Evolutionary conservation across 2,797 vertebrate genomes (phyloP).

Genomic region (Sebastes taczanowskii): DNA sequence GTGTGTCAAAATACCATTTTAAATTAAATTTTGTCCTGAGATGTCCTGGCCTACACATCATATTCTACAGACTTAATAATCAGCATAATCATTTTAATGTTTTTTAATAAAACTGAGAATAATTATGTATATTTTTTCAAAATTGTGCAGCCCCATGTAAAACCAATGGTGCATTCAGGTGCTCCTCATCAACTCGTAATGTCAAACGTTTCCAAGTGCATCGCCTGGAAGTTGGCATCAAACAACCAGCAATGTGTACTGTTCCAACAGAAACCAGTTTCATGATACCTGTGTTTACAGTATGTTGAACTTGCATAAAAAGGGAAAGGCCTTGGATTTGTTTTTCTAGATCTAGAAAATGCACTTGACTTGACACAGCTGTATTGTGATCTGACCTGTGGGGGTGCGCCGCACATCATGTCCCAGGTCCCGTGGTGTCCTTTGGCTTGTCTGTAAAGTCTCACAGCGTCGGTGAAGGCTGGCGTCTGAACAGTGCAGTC

Average conservation of each 20-base stretch:
- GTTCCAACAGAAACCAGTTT: not conserved
- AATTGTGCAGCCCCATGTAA: too few species aligned
- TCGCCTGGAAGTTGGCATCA: not conserved
- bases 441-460: constrained; percentile 89
- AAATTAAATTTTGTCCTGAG: rapidly evolving
- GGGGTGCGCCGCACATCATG: constrained; percentile 92
- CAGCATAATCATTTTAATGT: too few species aligned
- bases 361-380: not conserved
- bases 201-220: not conserved
- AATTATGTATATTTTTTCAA: too few species aligned
- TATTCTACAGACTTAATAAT: too few species aligned
- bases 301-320: not conserved
- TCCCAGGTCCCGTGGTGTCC: constrained; percentile 97
- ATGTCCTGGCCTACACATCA: too few species aligned
- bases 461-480: constrained; percentile 90
- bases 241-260: not conserved
- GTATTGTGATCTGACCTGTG: constrained; percentile 79
- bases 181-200: not conserved
- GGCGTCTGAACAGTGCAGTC: constrained; percentile 89
- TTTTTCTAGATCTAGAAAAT: not conserved
- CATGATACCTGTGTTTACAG: not conserved
- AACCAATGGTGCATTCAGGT: not conserved
- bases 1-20: not conserved
- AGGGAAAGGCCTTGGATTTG: not conserved
- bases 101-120: too few species aligned